Conservation (phyloP, 2,113 vertebrate genomes). For the Sinocyclocheilus anshuiensis region DNA sequence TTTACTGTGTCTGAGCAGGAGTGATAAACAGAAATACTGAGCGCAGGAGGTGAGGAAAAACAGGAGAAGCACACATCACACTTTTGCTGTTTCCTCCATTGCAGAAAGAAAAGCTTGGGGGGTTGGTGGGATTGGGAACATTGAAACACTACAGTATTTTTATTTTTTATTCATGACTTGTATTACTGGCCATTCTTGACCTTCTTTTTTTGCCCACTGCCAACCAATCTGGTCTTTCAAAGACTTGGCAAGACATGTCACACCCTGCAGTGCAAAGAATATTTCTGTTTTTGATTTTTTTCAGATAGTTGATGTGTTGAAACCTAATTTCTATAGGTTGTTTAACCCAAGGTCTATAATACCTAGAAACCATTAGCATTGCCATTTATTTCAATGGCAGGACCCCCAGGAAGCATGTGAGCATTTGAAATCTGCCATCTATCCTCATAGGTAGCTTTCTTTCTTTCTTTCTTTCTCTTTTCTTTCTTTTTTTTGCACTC, state of each 20-base stretch:
- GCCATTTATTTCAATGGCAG: neutral
- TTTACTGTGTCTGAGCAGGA: slow-evolving; percentile 42
- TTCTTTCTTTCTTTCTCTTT: too few relatives aligned
- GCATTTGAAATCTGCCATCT: too few relatives aligned
- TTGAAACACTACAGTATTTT: neutral
- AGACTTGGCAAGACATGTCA: neutral
- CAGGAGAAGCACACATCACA: slow-evolving; percentile 14
- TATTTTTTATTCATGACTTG: slow-evolving; percentile 22
- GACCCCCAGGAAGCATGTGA: too few relatives aligned
- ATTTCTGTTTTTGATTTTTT: neutral
- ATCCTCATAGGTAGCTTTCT: too few relatives aligned
- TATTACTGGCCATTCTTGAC: slow-evolving; percentile 16
- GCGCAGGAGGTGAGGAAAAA: slow-evolving; percentile 41
- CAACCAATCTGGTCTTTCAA: neutral
- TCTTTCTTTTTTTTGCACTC: too few relatives aligned
- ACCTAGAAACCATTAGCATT: neutral
- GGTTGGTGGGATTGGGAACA: slow-evolving; percentile 4
- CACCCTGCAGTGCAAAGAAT: neutral
- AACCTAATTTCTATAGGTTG: slow-evolving; percentile 9
- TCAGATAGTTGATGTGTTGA: neutral
- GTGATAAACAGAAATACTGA: slow-evolving; percentile 44
- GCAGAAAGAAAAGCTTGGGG: slow-evolving; percentile 50
- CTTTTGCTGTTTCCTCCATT: neutral
- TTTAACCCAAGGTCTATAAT: neutral
- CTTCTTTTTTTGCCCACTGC: neutral